A percentile compares a stretch with the other conserved stretches of the same genome.
Conservation (phyloP, 2,797 vertebrate species). For the Neopelma chrysocephalum region DNA sequence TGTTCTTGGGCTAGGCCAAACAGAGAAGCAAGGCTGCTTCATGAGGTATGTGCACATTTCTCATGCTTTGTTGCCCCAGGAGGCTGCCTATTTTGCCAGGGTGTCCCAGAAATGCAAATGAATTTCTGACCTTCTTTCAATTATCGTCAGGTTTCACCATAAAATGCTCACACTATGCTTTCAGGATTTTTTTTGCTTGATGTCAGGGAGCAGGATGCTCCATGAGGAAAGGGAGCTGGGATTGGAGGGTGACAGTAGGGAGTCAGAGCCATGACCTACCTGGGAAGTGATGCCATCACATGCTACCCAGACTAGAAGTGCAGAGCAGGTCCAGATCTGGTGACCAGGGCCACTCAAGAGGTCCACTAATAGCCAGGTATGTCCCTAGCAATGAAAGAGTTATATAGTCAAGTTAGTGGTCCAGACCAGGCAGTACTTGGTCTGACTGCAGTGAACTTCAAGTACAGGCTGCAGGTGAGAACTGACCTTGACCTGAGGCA, state of each 20-base stretch:
- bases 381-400: background rate
- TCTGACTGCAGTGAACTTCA: background rate
- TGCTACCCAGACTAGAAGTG: background rate
- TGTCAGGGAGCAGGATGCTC: background rate
- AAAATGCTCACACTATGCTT: background rate
- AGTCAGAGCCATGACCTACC: background rate
- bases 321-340: background rate
- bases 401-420: background rate
- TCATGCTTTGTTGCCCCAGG: background rate
- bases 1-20: background rate
- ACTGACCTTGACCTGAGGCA: background rate
- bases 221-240: background rate
- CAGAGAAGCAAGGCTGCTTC: background rate
- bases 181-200: background rate
- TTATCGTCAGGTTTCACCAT: background rate
- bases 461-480: background rate
- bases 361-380: rapidly evolving
- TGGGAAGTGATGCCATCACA: background rate
- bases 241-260: background rate
- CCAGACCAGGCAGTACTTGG: background rate
- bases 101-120: background rate
- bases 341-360: background rate
- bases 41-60: background rate
- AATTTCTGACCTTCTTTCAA: background rate
- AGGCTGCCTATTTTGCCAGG: background rate